These are phyloP conservation scores for Agrochola litura DNA, from an alignment of 2,888 invertebrate genomes.

Conservation along the genomic window DNA sequence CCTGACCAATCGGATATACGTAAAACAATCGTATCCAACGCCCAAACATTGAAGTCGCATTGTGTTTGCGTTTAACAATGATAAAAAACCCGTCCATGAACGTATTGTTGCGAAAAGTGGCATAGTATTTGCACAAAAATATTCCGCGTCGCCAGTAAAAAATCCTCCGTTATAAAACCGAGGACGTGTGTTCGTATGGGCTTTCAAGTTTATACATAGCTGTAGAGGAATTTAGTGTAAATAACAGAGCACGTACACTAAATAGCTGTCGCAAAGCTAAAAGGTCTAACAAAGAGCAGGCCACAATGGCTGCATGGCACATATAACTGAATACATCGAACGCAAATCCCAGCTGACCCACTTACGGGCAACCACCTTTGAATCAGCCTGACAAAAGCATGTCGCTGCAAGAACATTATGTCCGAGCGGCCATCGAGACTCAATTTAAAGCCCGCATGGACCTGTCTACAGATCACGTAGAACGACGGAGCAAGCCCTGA, in stretches of 20 bases:
- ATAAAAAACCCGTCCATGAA: constrained; percentile 49
- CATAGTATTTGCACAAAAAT: constrained; percentile 52
- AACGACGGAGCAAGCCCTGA: constrained; percentile 69
- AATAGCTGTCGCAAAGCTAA: constrained; percentile 76
- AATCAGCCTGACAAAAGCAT: constrained; percentile 86
- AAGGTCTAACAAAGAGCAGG: constrained; percentile 75
- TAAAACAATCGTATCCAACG: constrained; percentile 55
- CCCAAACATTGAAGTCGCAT: constrained; percentile 52
- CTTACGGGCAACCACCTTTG: constrained; percentile 86
- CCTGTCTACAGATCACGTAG: constrained; percentile 77
- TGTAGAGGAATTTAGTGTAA: constrained; percentile 27
- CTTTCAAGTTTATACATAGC: constrained; percentile 24
- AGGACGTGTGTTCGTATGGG: constrained; percentile 16
- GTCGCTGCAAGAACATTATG: constrained; percentile 86
- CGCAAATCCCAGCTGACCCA: constrained; percentile 86
- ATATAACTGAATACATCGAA: constrained; percentile 77
- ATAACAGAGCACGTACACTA: constrained; percentile 71
- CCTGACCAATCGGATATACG: constrained; percentile 62
- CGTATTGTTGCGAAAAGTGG: constrained; percentile 53
- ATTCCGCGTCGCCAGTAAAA: constrained; percentile 30
- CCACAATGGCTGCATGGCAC: constrained; percentile 72
- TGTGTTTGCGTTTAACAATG: constrained; percentile 56
- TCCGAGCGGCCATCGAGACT: constrained; percentile 79
- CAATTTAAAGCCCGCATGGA: constrained; percentile 86
- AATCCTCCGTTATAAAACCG: constrained; percentile 30